Base-by-base conservation (phyloP, 2,113 vertebrate genomes). In the Pterocles gutturalis region DNA sequence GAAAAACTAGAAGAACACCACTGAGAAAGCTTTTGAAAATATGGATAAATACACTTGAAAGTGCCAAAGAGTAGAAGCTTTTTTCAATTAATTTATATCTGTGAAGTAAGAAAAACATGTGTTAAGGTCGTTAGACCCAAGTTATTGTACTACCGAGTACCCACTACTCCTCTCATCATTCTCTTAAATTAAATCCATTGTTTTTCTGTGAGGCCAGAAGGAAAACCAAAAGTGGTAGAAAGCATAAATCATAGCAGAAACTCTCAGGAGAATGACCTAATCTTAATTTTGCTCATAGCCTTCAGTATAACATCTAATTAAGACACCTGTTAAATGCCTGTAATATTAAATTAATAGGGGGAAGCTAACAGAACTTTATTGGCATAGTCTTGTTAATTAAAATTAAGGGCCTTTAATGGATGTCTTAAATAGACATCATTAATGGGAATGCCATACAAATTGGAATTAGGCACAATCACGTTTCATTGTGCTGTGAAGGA, bases 371-470 rank as follows among this genome's bases (percentile, higher is more conserved):
- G 91, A 96, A 97, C 87, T 62, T 85, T 96, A 97, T 97, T 97
- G 96, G 93, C 97, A 96, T 93, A 94, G 97, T 98, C 97, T 80
- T 3, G 97, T 97, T 98, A 98, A 98, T 98, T 97, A 98, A 97
- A 96, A 97, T 96, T 95, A 89, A 84, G 91, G 95, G 88, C 81
- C 90, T 95, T 97, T 98, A 98, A 97, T 97, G 94, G 92, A 78
- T 71, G 90, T 92, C 98, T 98, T 98, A 89, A 97, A 94, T 90
- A 97, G 97, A 95, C 92, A 83, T 95, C 92, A 78, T 98, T 98
- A 98, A 94, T 93, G 83, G 93, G 89, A 92, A 93, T 94, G 89
- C 87, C 94, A 97, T 79, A 96, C 95, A 96, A 97, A 97, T 97
- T 96, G 84, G 95, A 97, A 97, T 96, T 89, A 92, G 92, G 93